Evolutionary conservation across 2,888 invertebrate genomes (phyloP).

Genomic region (Aphodius sticticus): DNA sequence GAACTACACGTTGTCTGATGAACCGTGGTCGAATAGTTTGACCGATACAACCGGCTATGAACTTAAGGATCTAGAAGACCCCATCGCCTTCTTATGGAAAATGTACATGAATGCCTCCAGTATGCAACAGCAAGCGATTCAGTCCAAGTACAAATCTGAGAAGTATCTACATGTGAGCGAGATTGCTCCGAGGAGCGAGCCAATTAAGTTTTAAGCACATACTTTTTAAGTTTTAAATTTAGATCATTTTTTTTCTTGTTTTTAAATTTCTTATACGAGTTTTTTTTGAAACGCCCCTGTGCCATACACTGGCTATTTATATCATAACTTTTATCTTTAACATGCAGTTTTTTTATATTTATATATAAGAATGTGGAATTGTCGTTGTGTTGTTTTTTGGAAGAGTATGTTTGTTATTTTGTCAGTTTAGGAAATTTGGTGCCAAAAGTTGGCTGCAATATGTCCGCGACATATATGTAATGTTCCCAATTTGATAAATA

Average conservation of each 20-base stretch:
- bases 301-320: neutral
- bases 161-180: constrained; percentile 64
- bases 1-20: constrained; percentile 72
- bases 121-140: constrained; percentile 83
- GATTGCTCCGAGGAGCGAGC: constrained; percentile 29
- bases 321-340: neutral
- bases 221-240: neutral
- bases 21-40: constrained; percentile 72
- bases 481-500: neutral
- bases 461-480: neutral
- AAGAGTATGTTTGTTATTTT: neutral
- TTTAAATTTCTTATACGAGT: neutral
- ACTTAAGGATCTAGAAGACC: constrained; percentile 70
- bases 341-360: neutral
- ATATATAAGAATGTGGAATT: neutral
- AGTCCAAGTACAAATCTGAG: constrained; percentile 85
- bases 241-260: neutral
- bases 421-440: neutral
- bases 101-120: constrained; percentile 73
- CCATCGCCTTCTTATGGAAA: constrained; percentile 73
- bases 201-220: constrained; percentile 28
- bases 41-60: constrained; percentile 73
- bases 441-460: neutral
- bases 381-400: neutral
- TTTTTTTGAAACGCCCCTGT: neutral